Conservation (phyloP, 2,888 invertebrate genomes). For the Tiliacea citrago region DNA sequence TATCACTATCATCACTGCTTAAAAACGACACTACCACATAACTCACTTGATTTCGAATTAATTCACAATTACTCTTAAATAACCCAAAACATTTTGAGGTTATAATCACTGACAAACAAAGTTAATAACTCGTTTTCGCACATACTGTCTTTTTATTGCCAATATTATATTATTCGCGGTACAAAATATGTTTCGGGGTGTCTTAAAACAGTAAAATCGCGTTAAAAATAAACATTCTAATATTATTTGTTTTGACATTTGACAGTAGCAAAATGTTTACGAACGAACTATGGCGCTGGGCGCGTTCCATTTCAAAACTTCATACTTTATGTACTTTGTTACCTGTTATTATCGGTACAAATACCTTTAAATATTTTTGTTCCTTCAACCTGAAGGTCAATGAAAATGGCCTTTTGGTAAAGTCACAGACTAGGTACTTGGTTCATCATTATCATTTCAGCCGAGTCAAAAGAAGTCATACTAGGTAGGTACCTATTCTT, state of each 20-base stretch:
- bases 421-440: neutral
- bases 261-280: slow-evolving; percentile 71
- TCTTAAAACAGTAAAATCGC: slow-evolving; percentile 29
- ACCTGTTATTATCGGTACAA: neutral
- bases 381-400: neutral
- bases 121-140: neutral
- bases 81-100: slow-evolving; percentile 60
- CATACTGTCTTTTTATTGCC: neutral
- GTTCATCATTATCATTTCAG: neutral
- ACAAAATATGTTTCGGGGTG: neutral
- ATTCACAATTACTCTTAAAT: slow-evolving; percentile 38
- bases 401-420: neutral
- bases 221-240: slow-evolving; percentile 21
- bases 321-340: too few species aligned
- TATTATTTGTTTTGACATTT: slow-evolving; percentile 68
- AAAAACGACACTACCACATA: slow-evolving; percentile 25
- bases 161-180: neutral
- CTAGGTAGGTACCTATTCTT: neutral
- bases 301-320: slow-evolving; percentile 25
- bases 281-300: slow-evolving; percentile 49
- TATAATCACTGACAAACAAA: slow-evolving; percentile 45
- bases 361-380: neutral
- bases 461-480: neutral
- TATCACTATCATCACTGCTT: slow-evolving; percentile 31
- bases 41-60: slow-evolving; percentile 34